Percentiles rank a stretch among this genome's conserved stretches.
These are phyloP conservation scores for Cotesia vestalis DNA, from an alignment of 1,140 invertebrate genomes.

Conservation along the genomic window DNA sequence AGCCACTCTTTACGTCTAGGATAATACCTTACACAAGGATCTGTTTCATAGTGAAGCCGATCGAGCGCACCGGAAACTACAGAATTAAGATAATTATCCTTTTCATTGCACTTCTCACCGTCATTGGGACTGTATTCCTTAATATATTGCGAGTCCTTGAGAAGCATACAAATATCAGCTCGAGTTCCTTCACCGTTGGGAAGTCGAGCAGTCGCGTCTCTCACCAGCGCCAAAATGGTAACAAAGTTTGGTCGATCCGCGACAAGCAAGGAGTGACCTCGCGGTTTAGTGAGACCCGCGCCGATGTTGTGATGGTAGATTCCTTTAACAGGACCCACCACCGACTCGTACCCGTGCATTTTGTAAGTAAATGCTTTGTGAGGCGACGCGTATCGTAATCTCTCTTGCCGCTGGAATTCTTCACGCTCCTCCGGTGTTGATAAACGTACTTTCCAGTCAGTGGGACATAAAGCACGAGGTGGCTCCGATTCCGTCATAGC, in stretches of 20 bases:
- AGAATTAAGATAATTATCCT: conserved; percentile 73
- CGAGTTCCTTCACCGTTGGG: conserved; percentile 94
- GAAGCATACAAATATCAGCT: conserved; percentile 85
- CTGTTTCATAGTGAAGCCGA: conserved; percentile 85
- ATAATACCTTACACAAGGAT: conserved; percentile 92
- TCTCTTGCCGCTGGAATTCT: conserved; percentile 80
- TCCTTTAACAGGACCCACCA: conserved; percentile 90
- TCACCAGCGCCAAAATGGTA: conserved; percentile 87
- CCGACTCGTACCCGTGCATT: conserved; percentile 85
- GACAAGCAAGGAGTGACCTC: conserved; percentile 85
- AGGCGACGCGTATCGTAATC: conserved; percentile 80
- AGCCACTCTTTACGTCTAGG: conserved; percentile 90
- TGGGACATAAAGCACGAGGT: conserved; percentile 73
- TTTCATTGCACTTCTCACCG: conserved; percentile 55
- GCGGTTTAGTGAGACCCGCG: conserved; percentile 72
- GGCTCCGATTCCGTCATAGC: conserved; percentile 64
- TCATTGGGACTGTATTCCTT: conserved; percentile 74
- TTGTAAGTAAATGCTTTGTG: conserved; percentile 87
- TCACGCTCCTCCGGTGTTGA: conserved; percentile 81
- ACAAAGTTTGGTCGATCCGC: conserved; percentile 89
- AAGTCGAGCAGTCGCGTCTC: conserved; percentile 90
- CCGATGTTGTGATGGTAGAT: conserved; percentile 76
- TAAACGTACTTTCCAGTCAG: conserved; percentile 82
- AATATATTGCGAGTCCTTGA: conserved; percentile 88
- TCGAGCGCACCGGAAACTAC: conserved; percentile 91